Evolutionary conservation across 2,888 invertebrate genomes (phyloP), one percentile per base, ranked within the genome.

Genomic region (Zelleria hepariella): DNA sequence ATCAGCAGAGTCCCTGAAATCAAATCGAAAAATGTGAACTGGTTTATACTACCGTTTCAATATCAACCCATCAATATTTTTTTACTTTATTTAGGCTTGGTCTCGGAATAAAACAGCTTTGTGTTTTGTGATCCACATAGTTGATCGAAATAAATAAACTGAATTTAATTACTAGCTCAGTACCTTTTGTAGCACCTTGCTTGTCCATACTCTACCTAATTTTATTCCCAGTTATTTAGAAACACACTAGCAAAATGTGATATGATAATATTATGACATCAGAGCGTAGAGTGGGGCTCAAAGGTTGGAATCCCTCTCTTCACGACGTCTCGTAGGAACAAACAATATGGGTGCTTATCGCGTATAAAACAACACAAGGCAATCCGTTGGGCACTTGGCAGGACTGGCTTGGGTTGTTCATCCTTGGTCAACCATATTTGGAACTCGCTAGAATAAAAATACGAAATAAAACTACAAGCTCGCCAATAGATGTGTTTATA

Each of bases 311-410:
- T 51, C 32, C 32, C 51, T 51, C 51, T 23, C 51, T 51, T 51
- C 51, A 59, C 58, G 61, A 63, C 72, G 73, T 73, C 75, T 76
- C 74, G 78, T 74, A 78, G 73, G 73, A 69, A 42, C 32, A 42
- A 68, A 56, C 59, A 56, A 59, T 51, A 32, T 60, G 42, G 51
- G 66, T 68, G 70, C 74, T 80, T 80, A 82, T 80, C 77, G 72
- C 70, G 70, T 70, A 67, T 70, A 66, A 73, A 77, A 82, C 77
- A 81, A 79, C 20, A 78, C 77, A 74, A 74, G 70, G 65, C 66
- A 20, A 25, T 49, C 25, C 26, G 26, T 25, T 21, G 57, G 23
- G 15, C 47, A 57, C 32, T 47, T 47, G 23, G 32, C 57, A 24
- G 51, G 51, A 51, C 51, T 51, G 8, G 51, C 7, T 8, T 20